Evolutionary conservation across 2,113 vertebrate species (phyloP), one percentile per base, ranked within the genome.

Genomic region (Tachysurus vachellii): DNA sequence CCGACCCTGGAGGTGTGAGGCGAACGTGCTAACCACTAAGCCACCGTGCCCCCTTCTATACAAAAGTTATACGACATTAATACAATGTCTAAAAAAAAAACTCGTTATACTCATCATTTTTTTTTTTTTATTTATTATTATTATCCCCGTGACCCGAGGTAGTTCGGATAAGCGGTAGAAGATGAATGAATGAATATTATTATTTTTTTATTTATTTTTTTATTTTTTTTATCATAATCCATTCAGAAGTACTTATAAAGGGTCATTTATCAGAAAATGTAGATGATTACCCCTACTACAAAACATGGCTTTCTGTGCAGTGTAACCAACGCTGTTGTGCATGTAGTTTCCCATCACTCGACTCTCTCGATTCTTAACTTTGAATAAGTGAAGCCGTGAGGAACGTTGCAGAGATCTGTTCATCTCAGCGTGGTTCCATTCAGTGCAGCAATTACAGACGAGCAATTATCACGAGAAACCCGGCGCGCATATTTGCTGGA

Each of bases 381-480:
- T 21, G 54, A 31, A 31, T 21, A 82, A 62, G 42, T 64, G 42
- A 62, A 3, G 6, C 44, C 12, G 26, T n/a, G n/a, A 53, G 71
- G 44, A 79, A 79, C 8, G 11, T 13, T 53, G n/a, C 47, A 42
- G 85, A 73, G 70, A 81, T 57, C 77, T 23, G 17, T 9, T 68
- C 61, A 57, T 81, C 85, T 57, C 83, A 26, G 17, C 6, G 17
- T 36, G 62, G 21, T 70, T 54, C 26, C 54, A 13, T 61, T 86
- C 66, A 31, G 13, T n/a, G 9, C 42, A 44, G 50, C 53, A 70
- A 86, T 66, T 26, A 54, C 62, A 80, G 19, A 68, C 11, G 1
- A 70, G 61, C 50, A 80, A 80, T 80, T 57, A 70, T 70, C 76
- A 54, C 28, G 3, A 86, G 64, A n/a, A 54, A 66, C 75, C 44